Percentiles rank a stretch among this genome's conserved stretches.
Conservation (phyloP, 2,888 invertebrate species). For the Mythimna impura region DNA sequence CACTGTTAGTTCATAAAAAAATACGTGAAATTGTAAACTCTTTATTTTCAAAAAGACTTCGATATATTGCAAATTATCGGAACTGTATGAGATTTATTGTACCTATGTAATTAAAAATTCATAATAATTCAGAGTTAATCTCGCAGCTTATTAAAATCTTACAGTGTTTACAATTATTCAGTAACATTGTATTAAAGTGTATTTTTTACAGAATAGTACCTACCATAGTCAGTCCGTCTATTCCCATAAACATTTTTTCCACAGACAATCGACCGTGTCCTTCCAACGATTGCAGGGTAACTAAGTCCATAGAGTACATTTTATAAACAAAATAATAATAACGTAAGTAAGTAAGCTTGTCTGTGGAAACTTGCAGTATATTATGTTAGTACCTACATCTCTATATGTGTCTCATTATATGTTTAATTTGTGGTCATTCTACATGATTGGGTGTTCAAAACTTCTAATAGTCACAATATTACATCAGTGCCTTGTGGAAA, state of each 20-base stretch:
- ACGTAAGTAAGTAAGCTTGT: slow-evolving; percentile 67
- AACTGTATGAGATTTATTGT: no score
- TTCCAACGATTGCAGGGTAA: slow-evolving; percentile 79
- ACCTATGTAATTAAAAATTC: no score
- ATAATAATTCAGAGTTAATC: no score
- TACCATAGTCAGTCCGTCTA: slow-evolving; percentile 52
- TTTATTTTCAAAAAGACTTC: no score
- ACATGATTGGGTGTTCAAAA: slow-evolving; percentile 4
- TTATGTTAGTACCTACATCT: slow-evolving; percentile 50
- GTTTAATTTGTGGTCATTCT: slow-evolving; percentile 32
- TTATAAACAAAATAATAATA: slow-evolving; percentile 69
- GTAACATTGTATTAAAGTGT: background rate
- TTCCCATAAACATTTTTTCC: slow-evolving; percentile 63
- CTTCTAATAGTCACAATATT: no score
- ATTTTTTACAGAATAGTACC: background rate
- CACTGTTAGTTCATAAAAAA: no score
- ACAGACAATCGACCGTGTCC: slow-evolving; percentile 70
- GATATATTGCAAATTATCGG: no score
- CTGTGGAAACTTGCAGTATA: slow-evolving; percentile 71
- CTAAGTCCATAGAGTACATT: slow-evolving; percentile 76
- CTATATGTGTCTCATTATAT: slow-evolving; percentile 35
- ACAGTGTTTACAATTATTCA: no score
- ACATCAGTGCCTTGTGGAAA: no score
- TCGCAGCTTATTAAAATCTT: no score
- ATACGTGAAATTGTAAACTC: no score